Evolutionary conservation across 2,797 vertebrate species (phyloP), one percentile per base, ranked within the genome.

Genomic region (Apogon hyalosoma): DNA sequence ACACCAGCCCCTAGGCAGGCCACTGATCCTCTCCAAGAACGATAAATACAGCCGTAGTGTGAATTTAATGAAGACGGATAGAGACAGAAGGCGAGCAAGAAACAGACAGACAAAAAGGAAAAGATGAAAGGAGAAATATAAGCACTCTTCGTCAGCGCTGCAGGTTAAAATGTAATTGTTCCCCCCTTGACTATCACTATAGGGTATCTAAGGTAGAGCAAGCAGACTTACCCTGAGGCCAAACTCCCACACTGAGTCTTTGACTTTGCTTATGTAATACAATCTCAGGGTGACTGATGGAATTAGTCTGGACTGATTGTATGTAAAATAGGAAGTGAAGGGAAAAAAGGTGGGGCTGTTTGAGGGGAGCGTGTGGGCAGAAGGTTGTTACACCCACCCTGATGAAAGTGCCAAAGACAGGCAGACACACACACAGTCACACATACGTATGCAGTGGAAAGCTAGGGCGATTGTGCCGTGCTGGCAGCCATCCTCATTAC

Each of bases 61-160:
- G 76, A 91, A 89, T 83, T 73, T 92, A 93, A 93, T 91, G 84
- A 92, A 93, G 89, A 92, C 51, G 33, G 90, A 93, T 89, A 78
- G 86, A 70, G 64, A 69, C 80, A 63, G 54, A 65, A 55, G 38
- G 65, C 62, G 47, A 57, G 68, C 46, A 50, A 73, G 68, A 65
- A 59, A 54, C 59, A 62, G 65, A 69, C 55, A 75, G 57, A 75
- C 65, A 82, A 68, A 47, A 72, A 64, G 67, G 57, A 75, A 73
- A 61, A 85, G 79, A 85, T 87, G 79, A 87, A 75, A 83, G 75
- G 50, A 43, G 60, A 63, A 83, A 75, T 86, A 75, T 82, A 79
- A 90, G 81, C 59, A 75, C 61, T 75, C 81, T 73, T 88, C 86
- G 65, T 65, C 77, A 75, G 70, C 61, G 69, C 87, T 83, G 77